Base-by-base conservation (phyloP, 2,888 invertebrate genomes). In the Ormia ochracea region DNA sequence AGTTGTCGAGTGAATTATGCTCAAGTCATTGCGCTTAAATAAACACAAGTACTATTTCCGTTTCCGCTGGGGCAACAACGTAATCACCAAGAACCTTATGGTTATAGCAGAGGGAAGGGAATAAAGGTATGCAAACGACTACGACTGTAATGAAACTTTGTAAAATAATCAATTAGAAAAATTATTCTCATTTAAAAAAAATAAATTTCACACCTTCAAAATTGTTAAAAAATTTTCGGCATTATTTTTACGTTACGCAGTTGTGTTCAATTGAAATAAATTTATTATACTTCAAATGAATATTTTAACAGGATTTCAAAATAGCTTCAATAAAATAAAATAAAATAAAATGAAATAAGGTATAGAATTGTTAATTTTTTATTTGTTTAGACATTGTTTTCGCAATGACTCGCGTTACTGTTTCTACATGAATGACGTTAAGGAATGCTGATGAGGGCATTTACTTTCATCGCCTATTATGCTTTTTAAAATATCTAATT, bases 151-250 rank as follows among this genome's bases (percentile, higher is more conserved):
- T 12, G 6, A 19, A 43, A 56, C 28, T n/a, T 10, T 3, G 31
- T 84, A 41, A 48, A 74, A 78, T 59, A 56, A 50, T 45, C 58
- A 78, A 73, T 68, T 68, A 73, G 50, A 50, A 48, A 73, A 70
- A 72, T 77, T 65, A 72, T 65, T 72, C 65, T 65, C 52, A 59
- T 59, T 52, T 33, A 59, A 45, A 12, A 58, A 56, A 58, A 58
- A 66, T 54, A 48, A 74, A 74, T 45, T 54, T 38, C 61, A 59
- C 66, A 59, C 50, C 70, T 61, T 7, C n/a, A 10, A 21, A 52
- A 43, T 52, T 41, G 48, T 10, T 26, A 9, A 38, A 59, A 3
- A 50, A 10, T 59, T n/a, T 7, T 7, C 23, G 10, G 12, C 14
- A 59, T 36, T 38, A 6, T 59, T 59, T 50, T 50, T 41, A 56